A percentile compares a stretch with the other conserved stretches of the same genome.
phyloP scores from a whole-genome alignment of 2,888 invertebrate genomes.

The Mythimna albipuncta region DNA sequence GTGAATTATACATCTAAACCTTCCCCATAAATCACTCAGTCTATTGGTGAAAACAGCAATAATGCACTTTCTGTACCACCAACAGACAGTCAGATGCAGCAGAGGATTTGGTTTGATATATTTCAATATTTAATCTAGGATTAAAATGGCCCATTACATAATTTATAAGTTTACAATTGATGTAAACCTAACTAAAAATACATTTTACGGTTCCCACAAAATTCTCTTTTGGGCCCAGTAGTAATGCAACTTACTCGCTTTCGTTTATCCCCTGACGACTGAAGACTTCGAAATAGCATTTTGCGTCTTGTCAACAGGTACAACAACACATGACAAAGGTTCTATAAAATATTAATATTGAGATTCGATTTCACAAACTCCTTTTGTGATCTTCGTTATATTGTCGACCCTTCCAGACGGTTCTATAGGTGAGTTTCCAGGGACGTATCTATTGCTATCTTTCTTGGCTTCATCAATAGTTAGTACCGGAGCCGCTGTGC shows the following conservation, averaged over 20 bases:
- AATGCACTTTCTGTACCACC: too few species aligned
- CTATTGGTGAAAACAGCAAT: too few species aligned
- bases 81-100: too few species aligned
- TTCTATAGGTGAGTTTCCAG: conserved; percentile 69
- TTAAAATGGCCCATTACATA: too few species aligned
- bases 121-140: too few species aligned
- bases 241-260: conserved; percentile 87
- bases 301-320: conserved; percentile 93
- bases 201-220: too few species aligned
- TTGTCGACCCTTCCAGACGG: conserved; percentile 79
- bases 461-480: conserved; percentile 82
- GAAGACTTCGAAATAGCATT: conserved; percentile 90
- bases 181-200: too few species aligned
- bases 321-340: conserved; percentile 91
- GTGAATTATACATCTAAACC: too few species aligned
- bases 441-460: conserved; percentile 81
- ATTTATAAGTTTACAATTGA: too few species aligned
- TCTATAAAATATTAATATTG: conserved; percentile 96
- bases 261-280: conserved; percentile 87
- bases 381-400: conserved; percentile 87
- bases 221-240: background rate
- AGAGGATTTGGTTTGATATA: too few species aligned
- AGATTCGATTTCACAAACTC: conserved; percentile 90
- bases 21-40: too few species aligned
- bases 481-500: conserved; percentile 74